phyloP scores from a whole-genome alignment of 2,888 invertebrate species.

The Melanostoma mellinum region DNA sequence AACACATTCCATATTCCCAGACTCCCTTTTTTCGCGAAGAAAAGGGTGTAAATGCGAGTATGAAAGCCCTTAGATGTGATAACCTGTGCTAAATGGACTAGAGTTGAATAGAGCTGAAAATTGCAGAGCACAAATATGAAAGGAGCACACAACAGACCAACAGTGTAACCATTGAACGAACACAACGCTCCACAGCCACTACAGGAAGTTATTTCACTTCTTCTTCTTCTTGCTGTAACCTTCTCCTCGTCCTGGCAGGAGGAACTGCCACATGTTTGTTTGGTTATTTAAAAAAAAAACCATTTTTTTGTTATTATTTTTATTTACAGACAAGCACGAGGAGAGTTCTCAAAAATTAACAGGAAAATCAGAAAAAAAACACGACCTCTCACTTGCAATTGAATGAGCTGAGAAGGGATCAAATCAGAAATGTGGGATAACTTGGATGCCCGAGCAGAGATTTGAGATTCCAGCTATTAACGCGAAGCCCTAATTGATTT shows the following conservation, averaged over 20 bases:
- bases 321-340: constrained; percentile 58
- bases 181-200: not conserved
- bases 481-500: constrained; percentile 13
- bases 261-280: constrained; percentile 7
- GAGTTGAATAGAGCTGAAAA: constrained; percentile 52
- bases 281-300: constrained; percentile 33
- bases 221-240: constrained; percentile 9
- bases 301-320: constrained; percentile 15
- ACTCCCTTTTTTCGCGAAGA: constrained; percentile 29
- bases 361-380: constrained; percentile 1
- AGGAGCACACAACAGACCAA: not conserved
- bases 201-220: constrained; percentile 45
- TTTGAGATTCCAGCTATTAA: constrained; percentile 8
- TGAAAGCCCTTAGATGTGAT: constrained; percentile 55
- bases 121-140: constrained; percentile 46
- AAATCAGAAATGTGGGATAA: constrained; percentile 14
- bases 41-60: constrained; percentile 46
- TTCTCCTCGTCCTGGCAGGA: not conserved
- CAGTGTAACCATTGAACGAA: not conserved
- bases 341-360: constrained; percentile 14
- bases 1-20: not conserved
- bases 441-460: constrained; percentile 16
- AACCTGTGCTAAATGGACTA: constrained; percentile 69
- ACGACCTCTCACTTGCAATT: constrained; percentile 52
- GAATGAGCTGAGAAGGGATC: constrained; percentile 30